These are phyloP conservation scores for Cremastinae sp. DNA, from an alignment of 2,888 invertebrate species.

Conservation along the genomic window DNA sequence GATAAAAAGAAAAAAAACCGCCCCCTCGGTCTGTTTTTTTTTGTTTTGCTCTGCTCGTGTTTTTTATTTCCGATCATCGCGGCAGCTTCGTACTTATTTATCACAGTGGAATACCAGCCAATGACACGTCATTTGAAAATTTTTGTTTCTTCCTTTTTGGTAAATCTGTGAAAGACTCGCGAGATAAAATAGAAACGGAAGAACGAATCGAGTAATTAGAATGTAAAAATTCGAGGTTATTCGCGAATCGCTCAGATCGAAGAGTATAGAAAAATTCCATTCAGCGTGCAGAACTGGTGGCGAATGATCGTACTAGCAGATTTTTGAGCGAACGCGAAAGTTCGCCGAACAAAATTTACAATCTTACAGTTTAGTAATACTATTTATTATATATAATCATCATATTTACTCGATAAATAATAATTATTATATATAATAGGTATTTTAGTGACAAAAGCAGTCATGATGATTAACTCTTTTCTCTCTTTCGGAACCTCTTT, in stretches of 20 bases:
- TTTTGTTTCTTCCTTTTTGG: slow-evolving; percentile 12
- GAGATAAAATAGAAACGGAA: neutral
- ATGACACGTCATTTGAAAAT: slow-evolving; percentile 21
- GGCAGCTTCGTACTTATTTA: slow-evolving; percentile 50
- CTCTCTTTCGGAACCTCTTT: neutral
- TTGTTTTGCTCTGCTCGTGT: slow-evolving; percentile 44
- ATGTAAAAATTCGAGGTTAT: neutral
- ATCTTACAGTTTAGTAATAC: slow-evolving; percentile 32
- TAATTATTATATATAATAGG: slow-evolving; percentile 33
- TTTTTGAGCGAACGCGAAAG: slow-evolving; percentile 4
- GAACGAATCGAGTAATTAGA: neutral
- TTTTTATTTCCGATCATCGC: neutral
- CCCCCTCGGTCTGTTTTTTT: slow-evolving; percentile 29
- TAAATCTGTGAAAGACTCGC: slow-evolving; percentile 47
- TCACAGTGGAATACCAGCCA: slow-evolving; percentile 53
- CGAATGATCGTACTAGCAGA: slow-evolving; percentile 23
- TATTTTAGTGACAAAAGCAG: neutral
- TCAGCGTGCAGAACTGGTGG: slow-evolving; percentile 26
- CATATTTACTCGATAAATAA: slow-evolving; percentile 27
- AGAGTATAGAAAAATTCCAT: slow-evolving; percentile 16
- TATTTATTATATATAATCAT: slow-evolving; percentile 34
- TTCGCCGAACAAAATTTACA: slow-evolving; percentile 7
- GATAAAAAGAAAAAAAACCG: slow-evolving; percentile 16
- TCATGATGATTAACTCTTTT: slow-evolving; percentile 3
- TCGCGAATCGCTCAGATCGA: slow-evolving; percentile 14